Evolutionary conservation across 1,140 invertebrate species (phyloP).

Genomic region (Centruroides sculpturatus): DNA sequence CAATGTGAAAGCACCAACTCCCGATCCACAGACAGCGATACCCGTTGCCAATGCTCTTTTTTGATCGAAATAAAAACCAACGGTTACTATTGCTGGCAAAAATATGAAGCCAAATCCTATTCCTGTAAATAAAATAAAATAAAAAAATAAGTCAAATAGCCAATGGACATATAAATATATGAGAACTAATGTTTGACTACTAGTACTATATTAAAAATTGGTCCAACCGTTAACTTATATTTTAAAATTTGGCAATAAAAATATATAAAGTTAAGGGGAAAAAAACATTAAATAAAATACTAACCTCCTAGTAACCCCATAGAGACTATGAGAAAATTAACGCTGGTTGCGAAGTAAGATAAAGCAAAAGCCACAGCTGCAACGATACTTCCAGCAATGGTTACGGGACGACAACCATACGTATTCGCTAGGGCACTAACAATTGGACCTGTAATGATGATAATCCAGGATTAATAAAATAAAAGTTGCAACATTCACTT

Average conservation of each 20-base stretch:
- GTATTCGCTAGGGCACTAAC: conserved; percentile 67
- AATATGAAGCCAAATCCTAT: conserved; percentile 88
- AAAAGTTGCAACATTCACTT: too few relatives aligned
- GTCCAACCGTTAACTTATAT: too few relatives aligned
- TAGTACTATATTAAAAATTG: too few relatives aligned
- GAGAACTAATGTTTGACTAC: too few relatives aligned
- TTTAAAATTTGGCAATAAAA: too few relatives aligned
- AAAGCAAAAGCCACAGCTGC: conserved; percentile 55
- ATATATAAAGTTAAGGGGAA: too few relatives aligned
- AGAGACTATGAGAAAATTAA: conserved; percentile 61
- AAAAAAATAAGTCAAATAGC: too few relatives aligned
- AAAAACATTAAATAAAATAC: conserved; percentile 6
- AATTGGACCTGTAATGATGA: conserved; percentile 55
- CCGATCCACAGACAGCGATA: conserved; percentile 88
- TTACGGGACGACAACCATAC: conserved; percentile 76
- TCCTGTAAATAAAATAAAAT: conserved; percentile 37
- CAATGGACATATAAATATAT: too few relatives aligned
- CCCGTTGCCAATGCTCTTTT: conserved; percentile 78
- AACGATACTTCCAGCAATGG: conserved; percentile 67
- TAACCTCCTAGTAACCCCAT: conserved; percentile 76
- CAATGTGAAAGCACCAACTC: conserved; percentile 69
- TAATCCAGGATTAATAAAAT: too few relatives aligned
- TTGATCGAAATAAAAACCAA: conserved; percentile 86
- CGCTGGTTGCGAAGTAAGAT: conserved; percentile 58
- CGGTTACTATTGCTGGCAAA: conserved; percentile 83